Conservation (phyloP, 2,797 vertebrate genomes). For the Chloroceryle inda region DNA sequence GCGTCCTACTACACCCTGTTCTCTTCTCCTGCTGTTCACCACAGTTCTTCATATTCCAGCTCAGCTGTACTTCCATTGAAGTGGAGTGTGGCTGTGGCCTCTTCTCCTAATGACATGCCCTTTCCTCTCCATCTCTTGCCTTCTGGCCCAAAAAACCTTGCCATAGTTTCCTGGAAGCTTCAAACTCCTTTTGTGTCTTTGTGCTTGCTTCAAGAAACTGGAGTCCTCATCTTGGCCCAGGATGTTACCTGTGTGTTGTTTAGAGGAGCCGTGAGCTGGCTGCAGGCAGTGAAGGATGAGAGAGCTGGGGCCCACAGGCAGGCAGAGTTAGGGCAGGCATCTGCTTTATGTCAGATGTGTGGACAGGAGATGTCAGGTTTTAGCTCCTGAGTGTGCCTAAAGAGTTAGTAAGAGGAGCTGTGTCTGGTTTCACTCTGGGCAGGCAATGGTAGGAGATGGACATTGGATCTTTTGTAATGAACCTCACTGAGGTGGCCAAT, state of each 20-base stretch:
- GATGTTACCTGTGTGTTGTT: not conserved
- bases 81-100: not conserved
- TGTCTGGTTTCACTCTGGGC: not conserved
- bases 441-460: not conserved
- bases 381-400: not conserved
- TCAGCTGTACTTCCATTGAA: not conserved
- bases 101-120: not conserved
- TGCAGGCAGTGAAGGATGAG: not conserved
- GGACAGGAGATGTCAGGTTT: not conserved
- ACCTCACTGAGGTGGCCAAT: rapidly evolving
- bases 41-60: not conserved
- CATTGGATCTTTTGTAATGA: not conserved
- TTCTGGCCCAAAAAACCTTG: not conserved
- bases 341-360: not conserved
- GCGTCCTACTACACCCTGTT: not conserved
- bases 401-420: not conserved
- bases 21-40: not conserved
- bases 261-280: not conserved
- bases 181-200: not conserved
- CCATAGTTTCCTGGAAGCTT: not conserved
- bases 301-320: not conserved
- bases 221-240: rapidly evolving
- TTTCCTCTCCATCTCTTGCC: not conserved
- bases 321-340: not conserved
- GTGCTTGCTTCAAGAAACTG: not conserved